Percentiles rank a stretch among this genome's conserved stretches.
Conservation (phyloP, 2,797 vertebrate genomes). For the Pitangus sulphuratus region DNA sequence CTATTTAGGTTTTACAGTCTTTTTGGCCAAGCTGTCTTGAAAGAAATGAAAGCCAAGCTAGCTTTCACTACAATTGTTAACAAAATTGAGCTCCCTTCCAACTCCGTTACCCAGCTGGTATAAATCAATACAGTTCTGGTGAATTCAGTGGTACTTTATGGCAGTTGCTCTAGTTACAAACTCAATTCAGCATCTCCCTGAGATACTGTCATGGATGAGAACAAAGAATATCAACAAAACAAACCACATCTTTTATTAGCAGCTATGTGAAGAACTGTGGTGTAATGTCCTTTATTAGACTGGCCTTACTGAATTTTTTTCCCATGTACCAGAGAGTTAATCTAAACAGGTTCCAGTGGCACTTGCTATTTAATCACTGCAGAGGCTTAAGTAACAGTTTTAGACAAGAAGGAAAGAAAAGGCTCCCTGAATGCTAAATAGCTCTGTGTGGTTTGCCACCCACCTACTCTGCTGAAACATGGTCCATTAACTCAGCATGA, state of each 20-base stretch:
- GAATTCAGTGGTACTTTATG: neutral
- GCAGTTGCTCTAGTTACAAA: neutral
- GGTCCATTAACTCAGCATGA: neutral
- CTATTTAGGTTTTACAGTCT: neutral
- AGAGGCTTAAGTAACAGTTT: neutral
- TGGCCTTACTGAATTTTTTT: neutral
- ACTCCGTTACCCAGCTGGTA: constrained; percentile 4
- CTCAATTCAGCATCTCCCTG: neutral
- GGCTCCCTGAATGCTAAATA: neutral
- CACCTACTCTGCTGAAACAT: constrained; percentile 2
- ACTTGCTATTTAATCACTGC: neutral
- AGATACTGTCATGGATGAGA: neutral
- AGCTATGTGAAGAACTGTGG: neutral
- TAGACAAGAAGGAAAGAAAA: neutral
- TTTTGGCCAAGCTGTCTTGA: neutral
- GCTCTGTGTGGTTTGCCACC: neutral
- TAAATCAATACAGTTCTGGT: neutral
- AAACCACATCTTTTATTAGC: neutral
- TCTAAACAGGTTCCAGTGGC: neutral
- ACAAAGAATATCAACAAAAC: neutral
- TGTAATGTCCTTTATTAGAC: neutral
- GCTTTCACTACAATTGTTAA: neutral
- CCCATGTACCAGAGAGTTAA: neutral
- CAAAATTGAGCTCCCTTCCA: neutral
- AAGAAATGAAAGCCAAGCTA: neutral